phyloP scores from a whole-genome alignment of 2,113 vertebrate genomes.

The Melanerpes formicivorus region DNA sequence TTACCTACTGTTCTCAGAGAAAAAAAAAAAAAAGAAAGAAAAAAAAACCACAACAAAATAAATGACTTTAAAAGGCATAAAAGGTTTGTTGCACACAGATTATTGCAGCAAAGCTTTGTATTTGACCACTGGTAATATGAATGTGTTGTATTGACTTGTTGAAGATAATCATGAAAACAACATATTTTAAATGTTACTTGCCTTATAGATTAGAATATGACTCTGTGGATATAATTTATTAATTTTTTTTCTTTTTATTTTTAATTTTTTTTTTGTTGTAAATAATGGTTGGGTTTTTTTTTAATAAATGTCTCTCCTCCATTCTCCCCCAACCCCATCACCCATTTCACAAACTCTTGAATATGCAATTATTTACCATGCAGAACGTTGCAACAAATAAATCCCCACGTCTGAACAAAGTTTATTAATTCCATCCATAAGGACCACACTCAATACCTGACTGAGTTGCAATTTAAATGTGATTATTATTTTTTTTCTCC shows the following conservation, averaged over 20 bases:
- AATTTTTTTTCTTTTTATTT: background rate
- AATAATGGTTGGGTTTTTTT: slow-evolving; percentile 62
- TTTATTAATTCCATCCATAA: slow-evolving; percentile 80
- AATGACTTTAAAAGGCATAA: background rate
- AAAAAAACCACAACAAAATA: no score
- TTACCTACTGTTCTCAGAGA: slow-evolving; percentile 62
- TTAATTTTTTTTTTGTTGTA: slow-evolving; percentile 64
- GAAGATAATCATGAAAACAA: slow-evolving; percentile 71
- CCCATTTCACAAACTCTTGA: slow-evolving; percentile 81
- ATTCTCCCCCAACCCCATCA: slow-evolving; percentile 26
- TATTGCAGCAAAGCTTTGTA: slow-evolving; percentile 48
- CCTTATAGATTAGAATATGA: slow-evolving; percentile 79
- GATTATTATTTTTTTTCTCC: slow-evolving; percentile 65
- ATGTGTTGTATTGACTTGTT: slow-evolving; percentile 69
- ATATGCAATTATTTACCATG: slow-evolving; percentile 91
- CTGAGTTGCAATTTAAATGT: slow-evolving; percentile 78
- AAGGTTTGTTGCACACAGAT: slow-evolving; percentile 46
- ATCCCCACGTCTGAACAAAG: slow-evolving; percentile 78
- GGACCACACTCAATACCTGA: slow-evolving; percentile 80
- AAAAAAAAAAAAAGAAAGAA: background rate
- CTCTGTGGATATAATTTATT: slow-evolving; percentile 67
- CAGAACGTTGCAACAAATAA: slow-evolving; percentile 52
- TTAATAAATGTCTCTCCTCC: slow-evolving; percentile 75
- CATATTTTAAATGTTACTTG: slow-evolving; percentile 79
- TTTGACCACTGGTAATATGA: slow-evolving; percentile 66